Evolutionary conservation across 2,888 invertebrate genomes (phyloP).

Genomic region (Ichneumon xanthorius): DNA sequence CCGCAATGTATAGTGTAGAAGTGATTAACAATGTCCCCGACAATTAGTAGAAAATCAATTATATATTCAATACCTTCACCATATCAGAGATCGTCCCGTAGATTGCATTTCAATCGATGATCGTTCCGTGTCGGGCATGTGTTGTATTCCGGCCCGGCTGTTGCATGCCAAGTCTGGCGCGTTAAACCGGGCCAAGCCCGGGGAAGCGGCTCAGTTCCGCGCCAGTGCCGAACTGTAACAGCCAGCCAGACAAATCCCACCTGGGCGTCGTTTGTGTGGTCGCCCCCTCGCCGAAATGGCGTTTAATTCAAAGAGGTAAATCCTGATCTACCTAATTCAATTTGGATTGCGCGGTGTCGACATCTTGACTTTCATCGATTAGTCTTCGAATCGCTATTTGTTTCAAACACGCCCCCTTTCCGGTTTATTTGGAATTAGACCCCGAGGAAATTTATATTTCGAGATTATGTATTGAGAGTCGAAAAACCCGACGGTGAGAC

Average conservation of each 20-base stretch:
- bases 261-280: neutral
- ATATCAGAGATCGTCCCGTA: no score
- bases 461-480: neutral
- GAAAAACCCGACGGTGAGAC: neutral
- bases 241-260: neutral
- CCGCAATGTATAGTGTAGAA: slow-evolving; percentile 20
- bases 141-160: neutral
- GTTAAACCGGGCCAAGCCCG: no score
- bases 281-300: neutral
- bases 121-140: neutral
- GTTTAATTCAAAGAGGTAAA: neutral
- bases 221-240: no score
- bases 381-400: neutral
- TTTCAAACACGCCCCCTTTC: neutral
- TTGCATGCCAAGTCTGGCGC: neutral
- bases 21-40: neutral
- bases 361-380: slow-evolving; percentile 15
- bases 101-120: neutral
- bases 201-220: neutral
- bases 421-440: neutral
- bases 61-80: neutral
- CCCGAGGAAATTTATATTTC: neutral
- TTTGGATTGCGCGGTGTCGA: neutral
- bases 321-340: slow-evolving; percentile 16
- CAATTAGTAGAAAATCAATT: slow-evolving; percentile 36